Conservation (phyloP, 2,113 vertebrate genomes). For the Macroglossus sobrinus region DNA sequence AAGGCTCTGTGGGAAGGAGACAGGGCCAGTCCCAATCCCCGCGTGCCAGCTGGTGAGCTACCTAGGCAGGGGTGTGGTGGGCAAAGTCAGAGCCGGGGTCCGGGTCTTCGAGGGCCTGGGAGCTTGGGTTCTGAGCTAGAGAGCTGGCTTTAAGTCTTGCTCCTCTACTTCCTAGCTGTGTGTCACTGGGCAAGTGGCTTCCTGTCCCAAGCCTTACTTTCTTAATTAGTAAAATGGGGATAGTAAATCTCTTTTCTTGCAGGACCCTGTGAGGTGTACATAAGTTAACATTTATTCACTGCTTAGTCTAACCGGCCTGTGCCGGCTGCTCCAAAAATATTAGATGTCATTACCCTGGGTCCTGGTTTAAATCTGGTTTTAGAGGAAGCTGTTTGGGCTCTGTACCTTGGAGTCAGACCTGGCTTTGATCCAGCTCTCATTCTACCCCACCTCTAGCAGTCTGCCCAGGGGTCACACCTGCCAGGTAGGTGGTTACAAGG, state of each 20-base stretch:
- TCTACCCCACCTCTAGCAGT: fast-evolving
- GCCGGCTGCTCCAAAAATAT: fast-evolving
- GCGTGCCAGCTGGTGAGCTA: neutral
- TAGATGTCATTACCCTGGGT: neutral
- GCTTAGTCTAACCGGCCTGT: fast-evolving
- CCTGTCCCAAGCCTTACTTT: neutral
- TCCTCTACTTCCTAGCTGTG: neutral
- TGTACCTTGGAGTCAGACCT: neutral
- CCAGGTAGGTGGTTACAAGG: fast-evolving
- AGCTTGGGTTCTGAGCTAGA: neutral
- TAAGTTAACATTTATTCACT: fast-evolving
- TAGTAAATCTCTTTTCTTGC: neutral
- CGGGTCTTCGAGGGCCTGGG: neutral
- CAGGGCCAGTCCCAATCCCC: neutral
- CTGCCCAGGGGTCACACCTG: neutral
- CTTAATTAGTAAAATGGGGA: neutral
- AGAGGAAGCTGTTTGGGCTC: neutral
- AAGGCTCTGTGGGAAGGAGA: neutral
- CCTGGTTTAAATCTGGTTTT: neutral
- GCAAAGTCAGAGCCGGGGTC: neutral
- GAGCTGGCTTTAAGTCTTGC: neutral
- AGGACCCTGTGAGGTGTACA: fast-evolving
- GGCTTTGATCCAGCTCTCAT: neutral
- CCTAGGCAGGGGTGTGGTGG: neutral
- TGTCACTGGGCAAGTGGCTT: neutral